These are phyloP conservation scores for Mallotus villosus DNA, from an alignment of 2,797 vertebrate genomes.

Conservation along the genomic window DNA sequence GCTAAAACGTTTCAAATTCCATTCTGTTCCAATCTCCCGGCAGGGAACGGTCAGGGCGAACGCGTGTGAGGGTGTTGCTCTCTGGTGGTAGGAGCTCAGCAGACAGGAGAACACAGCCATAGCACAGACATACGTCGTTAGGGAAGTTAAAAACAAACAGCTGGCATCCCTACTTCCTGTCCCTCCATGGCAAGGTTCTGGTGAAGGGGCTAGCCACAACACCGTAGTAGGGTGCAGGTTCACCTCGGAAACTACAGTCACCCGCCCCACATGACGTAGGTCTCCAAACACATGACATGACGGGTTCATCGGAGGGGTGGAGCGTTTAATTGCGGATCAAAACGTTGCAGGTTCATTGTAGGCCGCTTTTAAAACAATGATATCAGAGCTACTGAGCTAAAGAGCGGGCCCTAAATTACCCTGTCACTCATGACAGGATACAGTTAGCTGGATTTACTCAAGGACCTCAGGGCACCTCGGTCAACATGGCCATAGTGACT, in stretches of 20 bases:
- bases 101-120: constrained; percentile 41
- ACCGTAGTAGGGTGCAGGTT: not conserved
- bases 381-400: constrained; percentile 35
- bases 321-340: no score
- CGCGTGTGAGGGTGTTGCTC: constrained; percentile 11
- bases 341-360: no score
- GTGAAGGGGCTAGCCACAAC: not conserved
- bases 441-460: constrained; percentile 53
- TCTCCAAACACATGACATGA: not conserved
- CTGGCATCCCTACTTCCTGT: no score
- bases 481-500: not conserved
- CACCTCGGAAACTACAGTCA: constrained; percentile 19
- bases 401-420: constrained; percentile 55
- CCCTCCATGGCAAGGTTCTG: constrained; percentile 19
- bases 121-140: constrained; percentile 25
- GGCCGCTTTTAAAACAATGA: constrained; percentile 26
- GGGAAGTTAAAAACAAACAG: not conserved
- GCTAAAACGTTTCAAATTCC: constrained; percentile 88
- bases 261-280: constrained; percentile 12
- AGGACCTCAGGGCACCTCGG: constrained; percentile 29
- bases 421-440: constrained; percentile 59
- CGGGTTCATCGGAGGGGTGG: not conserved
- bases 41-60: constrained; percentile 22
- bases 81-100: constrained; percentile 23
- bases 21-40: constrained; percentile 75